A percentile compares a stretch with the other conserved stretches of the same genome.
These are phyloP conservation scores for Odocoileus hemionus DNA, from an alignment of 2,113 vertebrate genomes.

Conservation along the genomic window DNA sequence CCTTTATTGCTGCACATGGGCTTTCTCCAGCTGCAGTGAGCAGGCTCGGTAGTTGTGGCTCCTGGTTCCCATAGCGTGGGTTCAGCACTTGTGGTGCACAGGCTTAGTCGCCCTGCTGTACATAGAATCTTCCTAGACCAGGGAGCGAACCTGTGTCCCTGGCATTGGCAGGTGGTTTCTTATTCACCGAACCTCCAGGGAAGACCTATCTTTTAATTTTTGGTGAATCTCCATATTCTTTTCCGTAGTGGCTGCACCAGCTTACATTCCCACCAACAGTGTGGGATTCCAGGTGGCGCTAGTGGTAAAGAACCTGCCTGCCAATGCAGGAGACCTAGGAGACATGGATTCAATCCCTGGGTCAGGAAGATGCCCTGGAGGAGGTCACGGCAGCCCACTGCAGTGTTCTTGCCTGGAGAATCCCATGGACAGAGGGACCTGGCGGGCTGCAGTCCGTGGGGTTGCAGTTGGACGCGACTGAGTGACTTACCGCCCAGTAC, in stretches of 20 bases:
- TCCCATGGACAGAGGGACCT: neutral
- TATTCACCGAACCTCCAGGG: neutral
- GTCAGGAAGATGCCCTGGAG: neutral
- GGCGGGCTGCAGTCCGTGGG: neutral
- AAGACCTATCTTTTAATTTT: neutral
- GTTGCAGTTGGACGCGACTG: neutral
- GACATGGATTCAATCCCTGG: neutral
- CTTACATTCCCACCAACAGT: neutral
- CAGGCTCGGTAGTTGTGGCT: neutral
- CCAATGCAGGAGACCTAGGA: neutral
- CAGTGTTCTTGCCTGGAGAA: neutral
- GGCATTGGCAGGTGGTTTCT: neutral
- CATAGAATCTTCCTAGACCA: neutral
- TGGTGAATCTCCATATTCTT: neutral
- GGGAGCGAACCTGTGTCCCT: neutral
- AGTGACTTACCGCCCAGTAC: neutral
- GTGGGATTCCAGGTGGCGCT: neutral
- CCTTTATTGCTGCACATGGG: neutral
- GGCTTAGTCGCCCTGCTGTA: neutral
- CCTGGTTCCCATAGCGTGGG: neutral
- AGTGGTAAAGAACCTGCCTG: neutral
- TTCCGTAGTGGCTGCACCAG: neutral
- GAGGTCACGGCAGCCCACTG: accelerated
- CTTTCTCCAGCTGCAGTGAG: neutral
- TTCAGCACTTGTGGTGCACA: neutral